Evolutionary conservation across 2,888 invertebrate species (phyloP).

Genomic region (Yponomeuta cagnagella): DNA sequence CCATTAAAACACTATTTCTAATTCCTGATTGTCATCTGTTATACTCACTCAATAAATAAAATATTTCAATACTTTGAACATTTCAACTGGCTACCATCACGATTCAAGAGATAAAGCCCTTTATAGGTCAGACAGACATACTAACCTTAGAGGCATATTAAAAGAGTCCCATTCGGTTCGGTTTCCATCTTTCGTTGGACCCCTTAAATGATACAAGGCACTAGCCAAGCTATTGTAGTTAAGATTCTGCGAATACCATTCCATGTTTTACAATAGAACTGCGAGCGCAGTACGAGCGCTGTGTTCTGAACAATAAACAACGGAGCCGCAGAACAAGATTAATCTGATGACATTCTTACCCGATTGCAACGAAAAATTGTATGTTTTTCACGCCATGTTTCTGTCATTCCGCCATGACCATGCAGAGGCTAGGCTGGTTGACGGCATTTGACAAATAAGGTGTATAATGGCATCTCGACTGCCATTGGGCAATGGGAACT

Average conservation of each 20-base stretch:
- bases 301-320: conserved; percentile 7
- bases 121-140: not conserved
- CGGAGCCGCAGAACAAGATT: not conserved
- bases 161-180: not conserved
- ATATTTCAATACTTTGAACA: not conserved
- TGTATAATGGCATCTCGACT: no score
- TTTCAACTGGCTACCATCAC: not conserved
- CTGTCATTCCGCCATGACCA: no score
- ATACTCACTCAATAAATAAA: no score
- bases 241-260: not conserved
- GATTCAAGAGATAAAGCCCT: not conserved
- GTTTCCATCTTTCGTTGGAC: not conserved
- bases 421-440: no score
- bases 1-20: no score
- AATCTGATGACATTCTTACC: conserved; percentile 6
- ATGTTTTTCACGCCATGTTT: not conserved
- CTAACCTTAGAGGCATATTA: not conserved
- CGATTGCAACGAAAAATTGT: not conserved
- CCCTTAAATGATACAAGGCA: not conserved
- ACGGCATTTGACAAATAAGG: no score
- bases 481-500: no score
- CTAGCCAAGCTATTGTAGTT: not conserved
- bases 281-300: not conserved
- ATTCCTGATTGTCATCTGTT: no score
- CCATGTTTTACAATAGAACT: conserved; percentile 5